phyloP scores from a whole-genome alignment of 2,888 invertebrate species.

The Drosophila demipolita region DNA sequence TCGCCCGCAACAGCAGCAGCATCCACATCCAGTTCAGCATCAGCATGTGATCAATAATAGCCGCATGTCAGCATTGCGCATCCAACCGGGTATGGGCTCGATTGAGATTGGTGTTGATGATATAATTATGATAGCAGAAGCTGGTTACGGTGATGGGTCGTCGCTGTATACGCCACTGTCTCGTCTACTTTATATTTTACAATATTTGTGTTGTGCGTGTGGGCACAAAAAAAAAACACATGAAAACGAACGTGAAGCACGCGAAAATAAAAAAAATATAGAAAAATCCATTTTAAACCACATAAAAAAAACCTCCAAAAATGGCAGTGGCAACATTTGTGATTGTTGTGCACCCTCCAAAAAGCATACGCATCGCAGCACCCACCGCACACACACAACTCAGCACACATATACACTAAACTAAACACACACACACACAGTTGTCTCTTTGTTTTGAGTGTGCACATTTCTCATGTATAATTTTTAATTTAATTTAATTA shows the following conservation, averaged over 20 bases:
- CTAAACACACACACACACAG: constrained; percentile 11
- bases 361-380: constrained; percentile 30
- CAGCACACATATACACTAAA: constrained; percentile 3
- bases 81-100: constrained; percentile 55
- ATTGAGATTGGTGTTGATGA: constrained; percentile 10
- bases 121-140: constrained; percentile 10
- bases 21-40: constrained; percentile 15
- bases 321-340: constrained; percentile 7
- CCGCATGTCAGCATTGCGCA: constrained; percentile 42
- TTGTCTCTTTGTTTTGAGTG: constrained; percentile 38
- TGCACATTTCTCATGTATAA: constrained; percentile 36
- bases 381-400: constrained; percentile 16
- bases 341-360: constrained; percentile 16
- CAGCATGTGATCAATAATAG: constrained; percentile 30
- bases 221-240: constrained; percentile 16
- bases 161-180: constrained; percentile 43
- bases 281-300: constrained; percentile 14
- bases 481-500: neutral
- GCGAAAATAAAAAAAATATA: constrained; percentile 20
- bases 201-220: constrained; percentile 20
- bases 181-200: constrained; percentile 7
- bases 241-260: constrained; percentile 72
- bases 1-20: constrained; percentile 53
- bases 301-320: constrained; percentile 8
- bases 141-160: constrained; percentile 50